phyloP scores from a whole-genome alignment of 2,797 vertebrate species.

The Antennarius maculatus region DNA sequence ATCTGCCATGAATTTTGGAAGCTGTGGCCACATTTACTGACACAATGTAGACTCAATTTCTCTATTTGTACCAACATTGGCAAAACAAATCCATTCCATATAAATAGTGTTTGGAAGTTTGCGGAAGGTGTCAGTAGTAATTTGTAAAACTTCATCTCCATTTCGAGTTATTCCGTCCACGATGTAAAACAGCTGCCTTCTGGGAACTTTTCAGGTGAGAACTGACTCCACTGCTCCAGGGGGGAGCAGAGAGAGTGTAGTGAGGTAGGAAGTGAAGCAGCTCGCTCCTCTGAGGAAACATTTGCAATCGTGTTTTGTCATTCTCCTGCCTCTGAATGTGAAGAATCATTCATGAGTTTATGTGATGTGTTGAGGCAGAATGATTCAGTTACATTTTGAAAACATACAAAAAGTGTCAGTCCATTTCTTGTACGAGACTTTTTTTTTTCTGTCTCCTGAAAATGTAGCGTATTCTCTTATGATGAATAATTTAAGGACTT shows the following conservation, averaged over 20 bases:
- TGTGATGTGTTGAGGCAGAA: slow-evolving; percentile 10
- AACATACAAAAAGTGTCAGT: background rate
- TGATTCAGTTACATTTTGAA: slow-evolving; percentile 5
- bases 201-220: no score
- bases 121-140: no score
- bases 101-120: no score
- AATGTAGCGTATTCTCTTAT: background rate
- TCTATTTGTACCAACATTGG: no score
- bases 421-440: slow-evolving; percentile 4
- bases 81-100: no score
- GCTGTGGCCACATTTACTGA: no score
- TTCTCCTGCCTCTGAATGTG: slow-evolving; percentile 6
- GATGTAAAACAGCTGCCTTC: no score
- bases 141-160: no score
- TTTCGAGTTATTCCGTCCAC: no score
- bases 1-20: no score
- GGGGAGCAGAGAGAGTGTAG: background rate
- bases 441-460: background rate
- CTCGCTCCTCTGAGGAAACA: background rate
- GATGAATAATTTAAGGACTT: slow-evolving; percentile 33
- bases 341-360: slow-evolving; percentile 1
- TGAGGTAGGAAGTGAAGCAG: background rate
- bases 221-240: no score
- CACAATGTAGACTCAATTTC: no score
- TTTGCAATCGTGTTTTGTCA: slow-evolving; percentile 1